Percentiles rank a stretch among this genome's conserved stretches.
phyloP scores from a whole-genome alignment of 2,113 vertebrate species.

The Grallaria varia region DNA sequence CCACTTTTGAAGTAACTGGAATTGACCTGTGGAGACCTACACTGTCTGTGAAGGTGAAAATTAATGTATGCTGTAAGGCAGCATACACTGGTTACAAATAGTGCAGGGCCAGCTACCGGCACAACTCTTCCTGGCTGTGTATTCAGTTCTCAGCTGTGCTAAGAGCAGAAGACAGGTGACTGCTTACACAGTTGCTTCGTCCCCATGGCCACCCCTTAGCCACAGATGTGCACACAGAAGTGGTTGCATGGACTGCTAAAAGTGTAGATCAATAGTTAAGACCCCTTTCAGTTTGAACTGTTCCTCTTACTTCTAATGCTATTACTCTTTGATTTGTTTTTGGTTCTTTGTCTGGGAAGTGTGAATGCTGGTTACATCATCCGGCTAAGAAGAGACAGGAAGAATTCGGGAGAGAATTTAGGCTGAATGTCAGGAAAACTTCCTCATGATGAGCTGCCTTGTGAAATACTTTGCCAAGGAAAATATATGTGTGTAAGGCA shows the following conservation, averaged over 20 bases:
- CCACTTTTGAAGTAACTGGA: neutral
- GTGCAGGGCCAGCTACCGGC: neutral
- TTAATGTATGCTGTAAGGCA: neutral
- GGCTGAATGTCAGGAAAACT: constrained; percentile 12
- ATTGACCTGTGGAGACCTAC: neutral
- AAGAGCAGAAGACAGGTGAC: neutral
- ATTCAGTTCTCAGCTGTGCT: neutral
- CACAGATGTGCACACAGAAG: neutral
- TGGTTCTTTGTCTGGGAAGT: neutral
- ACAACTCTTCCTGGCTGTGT: neutral
- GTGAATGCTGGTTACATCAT: neutral
- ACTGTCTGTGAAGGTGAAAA: neutral
- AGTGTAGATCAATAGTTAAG: neutral
- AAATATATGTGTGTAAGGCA: neutral
- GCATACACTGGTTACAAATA: neutral
- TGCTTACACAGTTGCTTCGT: neutral
- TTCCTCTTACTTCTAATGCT: neutral
- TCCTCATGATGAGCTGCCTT: neutral
- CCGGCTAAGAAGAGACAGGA: neutral
- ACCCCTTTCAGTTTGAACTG: neutral
- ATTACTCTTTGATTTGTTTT: neutral
- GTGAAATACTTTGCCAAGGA: constrained; percentile 1
- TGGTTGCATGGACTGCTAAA: neutral
- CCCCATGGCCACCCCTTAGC: neutral
- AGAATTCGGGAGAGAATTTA: constrained; percentile 9